Base-by-base conservation (phyloP, 2,888 invertebrate species). In the Scaptomyza tumidula region DNA sequence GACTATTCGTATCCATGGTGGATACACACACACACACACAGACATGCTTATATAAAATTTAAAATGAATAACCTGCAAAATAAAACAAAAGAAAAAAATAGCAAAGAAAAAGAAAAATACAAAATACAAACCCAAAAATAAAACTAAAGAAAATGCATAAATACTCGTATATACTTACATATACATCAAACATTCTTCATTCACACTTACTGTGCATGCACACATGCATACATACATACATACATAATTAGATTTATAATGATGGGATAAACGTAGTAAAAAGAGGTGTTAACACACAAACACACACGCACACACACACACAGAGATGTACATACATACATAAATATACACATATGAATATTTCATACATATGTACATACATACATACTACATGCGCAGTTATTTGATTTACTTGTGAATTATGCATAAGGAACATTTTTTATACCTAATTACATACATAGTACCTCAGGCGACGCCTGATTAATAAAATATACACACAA, bases 381-480 rank as follows among this genome's bases (percentile, higher is more conserved):
- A 56, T 37, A 59, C 19, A 58, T 24, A 41, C 16, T 24, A 41
- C 16, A 58, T n/a, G 27, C 27, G 65, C 65, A 64, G 64, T 46
- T 49, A 55, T 63, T 74, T 46, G 50, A 74, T 62, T 53, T 71
- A 72, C 48, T 71, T 77, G 78, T 75, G 77, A 73, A 62, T 48
- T 71, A 75, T 59, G 27, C 16, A 0, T 75, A 72, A 72, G 44
- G 16, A 41, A 16, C 16, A 63, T 49, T 72, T 75, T 74, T 75
- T 62, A 75, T 75, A 75, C 78, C 45, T 55, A 61, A 70, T 64
- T 33, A 67, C 60, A 71, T 66, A 76, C 48, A 31, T 50, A 72
- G 74, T 74, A 74, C 72, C 77, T 74, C 74, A 66, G 77, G 60
- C 66, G 72, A 76, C 83, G 86, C 68, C 79, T 85, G 80, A 86